Base-by-base conservation (phyloP, 2,888 invertebrate species). In the Zelleria hepariella region DNA sequence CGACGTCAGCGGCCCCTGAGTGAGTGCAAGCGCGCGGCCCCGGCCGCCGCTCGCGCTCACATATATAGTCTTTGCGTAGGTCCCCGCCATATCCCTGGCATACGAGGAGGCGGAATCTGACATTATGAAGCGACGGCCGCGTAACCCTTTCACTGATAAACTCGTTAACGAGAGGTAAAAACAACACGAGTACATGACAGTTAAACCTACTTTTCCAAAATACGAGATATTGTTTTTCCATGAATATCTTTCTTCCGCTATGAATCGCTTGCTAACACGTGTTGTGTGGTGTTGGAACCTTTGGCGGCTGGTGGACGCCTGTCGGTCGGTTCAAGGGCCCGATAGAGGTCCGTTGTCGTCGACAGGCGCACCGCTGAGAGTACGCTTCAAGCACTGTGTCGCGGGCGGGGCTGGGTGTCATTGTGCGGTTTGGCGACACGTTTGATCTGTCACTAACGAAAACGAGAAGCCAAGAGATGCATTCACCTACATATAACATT, bases 51-150 rank as follows among this genome's bases (percentile, higher is more conserved):
- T 10, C 26, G 56, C 77, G 82, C 83, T 86, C 87, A 86, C 83
- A 74, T 80, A 74, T 85, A 86, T 90, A 86, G 86, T 88, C 79
- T 89, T 83, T 89, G 87, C 86, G 84, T 92, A 96, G 97, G 95
- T 96, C 91, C 98, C 98, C 90, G 97, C 97, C 91, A 98, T 98
- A 91, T 97, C 97, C 90, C 93, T 98, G 93, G 97, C 98, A 90
- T 98, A 98, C 92, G 97, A 98, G 93, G 95, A 95, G 91, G 96
- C 97, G 89, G 98, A 98, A 92, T 96, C 96, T 90, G 98, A 98
- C 94, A 98, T 98, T 90, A 98, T 98, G 98, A 97, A 97, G 94
- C 94, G 98, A 90, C 95, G 95, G 91, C 98, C 98, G 90, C 94
- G 98, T 93, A 95, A 98, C 92, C 97, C 98, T 91, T 94, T 95